phyloP scores from a whole-genome alignment of 2,113 vertebrate species.

The Vidua chalybeata region DNA sequence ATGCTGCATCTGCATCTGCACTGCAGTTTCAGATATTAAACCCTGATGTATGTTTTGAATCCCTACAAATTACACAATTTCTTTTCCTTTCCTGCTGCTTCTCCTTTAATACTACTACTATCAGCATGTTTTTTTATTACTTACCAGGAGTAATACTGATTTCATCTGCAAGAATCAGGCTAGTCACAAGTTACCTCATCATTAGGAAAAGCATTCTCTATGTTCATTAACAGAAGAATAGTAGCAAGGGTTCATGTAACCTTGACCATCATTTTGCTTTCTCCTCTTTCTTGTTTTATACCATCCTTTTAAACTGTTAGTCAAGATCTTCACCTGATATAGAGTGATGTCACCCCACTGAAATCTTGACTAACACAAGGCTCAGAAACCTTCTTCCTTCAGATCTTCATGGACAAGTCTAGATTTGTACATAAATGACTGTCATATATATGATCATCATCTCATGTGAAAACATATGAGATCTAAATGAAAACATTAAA shows the following conservation, averaged over 20 bases:
- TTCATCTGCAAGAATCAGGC: background rate
- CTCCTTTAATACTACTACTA: background rate
- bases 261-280: background rate
- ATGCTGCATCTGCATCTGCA: background rate
- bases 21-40: slow-evolving; percentile 15
- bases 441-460: too few relatives aligned
- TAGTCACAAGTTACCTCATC: slow-evolving; percentile 3
- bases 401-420: background rate
- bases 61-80: background rate
- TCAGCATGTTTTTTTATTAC: background rate
- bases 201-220: background rate
- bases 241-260: background rate
- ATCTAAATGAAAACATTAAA: background rate
- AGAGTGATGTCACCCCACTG: background rate
- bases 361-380: background rate
- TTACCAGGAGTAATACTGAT: background rate
- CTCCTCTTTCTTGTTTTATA: background rate
- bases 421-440: background rate
- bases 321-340: background rate
- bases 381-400: background rate
- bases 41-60: slow-evolving; percentile 4
- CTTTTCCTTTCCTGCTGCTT: slow-evolving; percentile 18
- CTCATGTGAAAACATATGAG: background rate
- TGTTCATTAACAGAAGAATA: background rate
- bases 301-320: background rate